Evolutionary conservation across 2,113 vertebrate species (phyloP), one percentile per base, ranked within the genome.

Genomic region (Anhinga rufa): DNA sequence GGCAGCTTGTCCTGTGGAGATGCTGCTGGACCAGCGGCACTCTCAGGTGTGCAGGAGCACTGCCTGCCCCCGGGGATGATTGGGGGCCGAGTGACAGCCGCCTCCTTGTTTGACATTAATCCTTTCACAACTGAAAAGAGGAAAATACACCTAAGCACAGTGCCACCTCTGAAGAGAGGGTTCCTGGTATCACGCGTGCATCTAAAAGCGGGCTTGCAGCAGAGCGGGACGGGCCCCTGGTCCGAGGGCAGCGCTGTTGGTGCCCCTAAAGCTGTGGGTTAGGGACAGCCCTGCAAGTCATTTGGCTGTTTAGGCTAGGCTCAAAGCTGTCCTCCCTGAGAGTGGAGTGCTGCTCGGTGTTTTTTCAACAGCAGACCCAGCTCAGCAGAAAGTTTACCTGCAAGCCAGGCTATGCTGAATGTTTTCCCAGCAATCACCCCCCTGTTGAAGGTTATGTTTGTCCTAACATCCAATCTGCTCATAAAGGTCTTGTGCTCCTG

Each of bases 211-310:
- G 52, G 19, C 55, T 75, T 90, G 40, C 65, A 62, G 71, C n/a
- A 25, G 76, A 31, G 52, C 8, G 3, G 54, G 57, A 17, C 2
- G 5, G 42, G 42, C 65, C 83, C 9, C 32, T 21, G 36, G 17
- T 17, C 26, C 0, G 0, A 34, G 52, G 62, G 58, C 48, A 19
- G 34, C 32, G 62, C 14, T 5, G 9, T 36, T 9, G 62, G 0
- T 65, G 36, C 12, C 40, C 55, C 79, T 54, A 1, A 49, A 21
- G 17, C 17, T 11, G 6, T 55, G 71, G 34, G 20, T 78, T 40
- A 34, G n/a, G 40, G 20, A 13, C 51, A 40, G n/a, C 68, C 49
- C 81, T 78, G 75, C 22, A 15, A 18, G 65, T n/a, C 5, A 3
- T 38, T 51, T 4, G 22, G 1, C 28, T 19, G 48, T 1, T 38